Base-by-base conservation (phyloP, 1,140 invertebrate genomes). In the Cheumatopsyche charites region DNA sequence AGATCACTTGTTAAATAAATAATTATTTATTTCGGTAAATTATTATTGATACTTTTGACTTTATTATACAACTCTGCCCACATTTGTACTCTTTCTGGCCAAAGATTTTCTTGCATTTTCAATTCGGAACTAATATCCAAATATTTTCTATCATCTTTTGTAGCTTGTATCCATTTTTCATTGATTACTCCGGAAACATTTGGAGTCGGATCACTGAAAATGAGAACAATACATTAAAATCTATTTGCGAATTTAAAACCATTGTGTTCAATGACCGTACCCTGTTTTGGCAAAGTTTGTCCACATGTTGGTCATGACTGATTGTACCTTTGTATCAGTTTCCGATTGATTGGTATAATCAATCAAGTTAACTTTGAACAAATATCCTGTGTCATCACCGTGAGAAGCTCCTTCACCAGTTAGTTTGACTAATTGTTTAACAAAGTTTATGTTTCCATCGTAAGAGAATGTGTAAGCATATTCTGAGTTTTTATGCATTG, bases 221-320 rank as follows among this genome's bases (percentile, higher is more conserved):
- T n/a, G n/a, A n/a, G n/a, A n/a, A n/a, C n/a, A n/a, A n/a, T n/a
- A n/a, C n/a, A n/a, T n/a, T 0, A 62, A 21, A 67, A 68, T 41
- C 15, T 21, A 13, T 13, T n/a, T 47, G 4, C 2, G 13, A 47
- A 13, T n/a, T 6, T 47, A 47, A 13, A n/a, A 17, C 4, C 2
- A 6, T 47, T 47, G 45, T 47, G 4, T 47, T 13, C 2, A 13
- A 47, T 6, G 4, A 66, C 75, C 75, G 76, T 68, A 85, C 85
- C 85, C 82, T 76, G 76, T 81, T 79, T 81, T 85, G n/a, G 84
- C 84, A 73, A 86, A 86, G 71, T 86, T 83, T 3, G 83, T 82
- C 84, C 85, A 86, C 81, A 87, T 80, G 12, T 76, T 72, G 7
- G 80, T 78, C 75, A 87, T 80, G 66, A 79, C 78, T 23, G 82